Evolutionary conservation across 2,797 vertebrate genomes (phyloP), one percentile per base, ranked within the genome.

Genomic region (Amblyopsis hoosieri): DNA sequence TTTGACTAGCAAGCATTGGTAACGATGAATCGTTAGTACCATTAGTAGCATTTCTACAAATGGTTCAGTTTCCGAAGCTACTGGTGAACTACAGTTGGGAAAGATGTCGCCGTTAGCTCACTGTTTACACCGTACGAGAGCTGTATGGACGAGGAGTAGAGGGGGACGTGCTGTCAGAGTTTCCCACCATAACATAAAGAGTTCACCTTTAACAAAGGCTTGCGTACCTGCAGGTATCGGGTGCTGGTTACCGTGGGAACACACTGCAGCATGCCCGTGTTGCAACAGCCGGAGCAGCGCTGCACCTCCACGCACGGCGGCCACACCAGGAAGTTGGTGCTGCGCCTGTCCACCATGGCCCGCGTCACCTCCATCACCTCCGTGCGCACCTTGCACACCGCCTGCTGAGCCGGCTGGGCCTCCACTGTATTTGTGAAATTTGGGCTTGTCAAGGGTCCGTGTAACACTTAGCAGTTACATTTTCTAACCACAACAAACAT

Each of bases 201-300:
- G n/a, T n/a, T 7, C n/a, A 14, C 33, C 7, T 12, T 42, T n/a
- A 9, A 14, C 15, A 63, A 14, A 2, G 8, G n/a, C 37, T 45
- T 63, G 52, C 37, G 33, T 87, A 98, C 96, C 96, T 96, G 91
- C 65, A 97, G 92, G 0, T 91, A 92, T 60, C 95, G 92, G 62
- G 90, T 91, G 6, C 93, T 88, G 29, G 91, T 92, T 69, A 87
- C 79, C 0, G 57, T 86, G 63, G 96, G 92, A 1, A 93, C 89
- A 58, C 97, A 99, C 75, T 95, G 92, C 74, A 93, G 75, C 0
- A 79, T 63, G 60, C 87, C 87, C 45, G 92, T 91, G 91, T 95
- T 96, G 82, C 97, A 98, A 81, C 97, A 99, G 33, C 96, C 96
- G 0, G 96, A 97, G 76, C 97, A 99, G n/a, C 94, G 93, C 87